Base-by-base conservation (phyloP, 2,797 vertebrate genomes). In the Hapalemur alaotrensis region DNA sequence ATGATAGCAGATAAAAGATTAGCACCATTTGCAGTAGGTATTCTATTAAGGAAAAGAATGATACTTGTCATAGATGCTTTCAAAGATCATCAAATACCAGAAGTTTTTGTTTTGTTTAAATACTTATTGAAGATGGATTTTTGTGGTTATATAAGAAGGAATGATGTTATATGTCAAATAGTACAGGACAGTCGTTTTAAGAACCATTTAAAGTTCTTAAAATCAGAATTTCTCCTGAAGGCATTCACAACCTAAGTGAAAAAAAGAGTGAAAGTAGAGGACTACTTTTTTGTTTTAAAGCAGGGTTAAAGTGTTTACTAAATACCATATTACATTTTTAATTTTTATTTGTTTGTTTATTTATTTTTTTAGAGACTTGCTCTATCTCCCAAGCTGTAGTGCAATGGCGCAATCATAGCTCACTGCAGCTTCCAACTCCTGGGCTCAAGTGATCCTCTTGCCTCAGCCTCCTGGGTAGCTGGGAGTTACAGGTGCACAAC, bases 1-100 rank as follows among this genome's bases (percentile, higher is more conserved):
- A 57, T 85, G 84, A 75, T 28, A 78, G 32, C 43, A 67, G 18
- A 43, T 78, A 54, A 80, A 88, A 84, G 43, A 61, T 88, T 73
- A 87, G n/a, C 7, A 72, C 7, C 5, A 30, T 87, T 93, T 90
- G 7, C n/a, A 83, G 4, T 73, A 90, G 87, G 38, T 80, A 57
- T 17, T 22, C 50, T 35, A 0, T 52, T 94, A 82, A 46, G 59
- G 41, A 76, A 92, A 89, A 70, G 32, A 79, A 5, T 61, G 13
- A 35, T 93, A 18, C 20, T 82, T 93, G 59, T 35, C 10, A 79
- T 87, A 67, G 54, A 35, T n/a, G 20, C 41, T 95, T 96, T 97
- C 25, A 87, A 43, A 76, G 48, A 23, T 78, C 52, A 67, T 82
- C 75, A 85, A 38, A 59, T 81, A 63, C 7, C 30, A 61, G n/a